Evolutionary conservation across 2,797 vertebrate species (phyloP).

Genomic region (Epinephelus awoara): DNA sequence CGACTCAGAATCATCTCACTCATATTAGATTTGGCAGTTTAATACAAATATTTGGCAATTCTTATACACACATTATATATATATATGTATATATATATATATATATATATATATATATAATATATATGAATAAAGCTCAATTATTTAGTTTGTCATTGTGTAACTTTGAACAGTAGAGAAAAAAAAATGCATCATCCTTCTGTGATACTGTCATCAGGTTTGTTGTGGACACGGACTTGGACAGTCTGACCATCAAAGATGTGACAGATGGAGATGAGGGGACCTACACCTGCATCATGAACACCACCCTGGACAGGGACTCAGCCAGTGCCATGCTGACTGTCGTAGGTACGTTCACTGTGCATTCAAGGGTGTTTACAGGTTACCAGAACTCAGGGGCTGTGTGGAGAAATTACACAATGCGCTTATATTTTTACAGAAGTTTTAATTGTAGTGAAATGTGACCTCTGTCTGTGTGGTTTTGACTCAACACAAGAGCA

Average conservation of each 20-base stretch:
- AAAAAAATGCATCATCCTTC: not conserved
- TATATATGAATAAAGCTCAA: too few relatives aligned
- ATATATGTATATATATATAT: too few relatives aligned
- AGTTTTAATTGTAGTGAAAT: too few relatives aligned
- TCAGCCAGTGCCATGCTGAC: conserved; percentile 94
- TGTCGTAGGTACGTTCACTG: conserved; percentile 90
- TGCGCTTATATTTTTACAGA: not conserved
- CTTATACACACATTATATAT: too few relatives aligned
- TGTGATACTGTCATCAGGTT: conserved; percentile 83
- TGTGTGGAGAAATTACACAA: not conserved
- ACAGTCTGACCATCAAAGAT: conserved; percentile 89
- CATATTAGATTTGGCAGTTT: too few relatives aligned
- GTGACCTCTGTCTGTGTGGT: too few relatives aligned
- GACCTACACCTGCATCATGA: conserved; percentile 94
- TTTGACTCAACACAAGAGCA: too few relatives aligned
- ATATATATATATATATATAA: too few relatives aligned
- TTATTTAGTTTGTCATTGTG: too few relatives aligned
- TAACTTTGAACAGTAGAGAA: too few relatives aligned
- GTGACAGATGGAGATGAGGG: conserved; percentile 91
- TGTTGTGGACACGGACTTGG: conserved; percentile 84
- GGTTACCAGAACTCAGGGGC: not conserved
- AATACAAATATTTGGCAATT: too few relatives aligned
- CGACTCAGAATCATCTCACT: too few relatives aligned
- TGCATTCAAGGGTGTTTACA: not conserved
- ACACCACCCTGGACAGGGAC: conserved; percentile 94